Percentiles rank a stretch among this genome's conserved stretches.
These are phyloP conservation scores for Brachyalestes nurse DNA, from an alignment of 2,797 vertebrate species.

Conservation along the genomic window DNA sequence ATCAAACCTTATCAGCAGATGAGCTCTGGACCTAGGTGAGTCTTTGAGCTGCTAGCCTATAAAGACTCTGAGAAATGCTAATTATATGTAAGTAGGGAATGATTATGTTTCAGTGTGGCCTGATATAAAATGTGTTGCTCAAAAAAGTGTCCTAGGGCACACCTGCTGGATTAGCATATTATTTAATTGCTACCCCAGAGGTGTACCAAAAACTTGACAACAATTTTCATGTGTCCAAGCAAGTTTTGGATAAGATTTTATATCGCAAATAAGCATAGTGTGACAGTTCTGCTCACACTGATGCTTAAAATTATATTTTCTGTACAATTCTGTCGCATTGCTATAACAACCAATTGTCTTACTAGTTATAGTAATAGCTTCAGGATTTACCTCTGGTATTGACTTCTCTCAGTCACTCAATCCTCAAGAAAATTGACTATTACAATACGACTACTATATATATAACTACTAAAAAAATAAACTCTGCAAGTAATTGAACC, in stretches of 20 bases:
- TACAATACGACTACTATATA: too few species aligned
- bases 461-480: too few species aligned
- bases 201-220: background rate
- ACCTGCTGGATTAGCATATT: background rate
- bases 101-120: constrained; percentile 1
- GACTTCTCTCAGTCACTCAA: too few species aligned
- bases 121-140: constrained; percentile 1
- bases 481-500: too few species aligned
- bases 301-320: background rate
- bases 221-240: background rate
- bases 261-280: background rate
- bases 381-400: background rate
- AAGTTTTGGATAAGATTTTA: background rate
- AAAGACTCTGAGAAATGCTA: constrained; percentile 6
- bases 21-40: background rate
- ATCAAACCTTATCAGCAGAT: constrained; percentile 1
- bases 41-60: constrained; percentile 13
- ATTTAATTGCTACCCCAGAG: constrained; percentile 31
- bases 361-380: background rate
- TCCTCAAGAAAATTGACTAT: too few species aligned
- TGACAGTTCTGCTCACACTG: background rate
- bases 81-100: background rate
- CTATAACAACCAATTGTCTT: background rate
- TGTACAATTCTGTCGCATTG: too few species aligned
- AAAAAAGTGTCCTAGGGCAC: constrained; percentile 2